Percentiles rank a stretch among this genome's conserved stretches.
Evolutionary conservation across 2,113 vertebrate species (phyloP).

Genomic region (Nesoenas mayeri): DNA sequence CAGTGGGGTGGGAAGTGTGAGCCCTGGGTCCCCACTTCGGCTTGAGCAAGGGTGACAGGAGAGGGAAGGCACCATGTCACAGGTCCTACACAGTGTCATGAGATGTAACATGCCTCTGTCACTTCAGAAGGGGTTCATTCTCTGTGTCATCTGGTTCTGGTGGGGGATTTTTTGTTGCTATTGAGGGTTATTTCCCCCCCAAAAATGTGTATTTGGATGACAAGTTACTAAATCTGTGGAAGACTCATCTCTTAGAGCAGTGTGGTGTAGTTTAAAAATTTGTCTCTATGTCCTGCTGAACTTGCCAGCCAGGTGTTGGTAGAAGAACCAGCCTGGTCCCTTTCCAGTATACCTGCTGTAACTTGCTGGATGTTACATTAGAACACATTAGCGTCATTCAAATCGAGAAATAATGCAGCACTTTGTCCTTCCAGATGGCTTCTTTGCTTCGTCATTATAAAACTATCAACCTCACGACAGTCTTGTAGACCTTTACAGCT

Average conservation of each 20-base stretch:
- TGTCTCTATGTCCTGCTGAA: neutral
- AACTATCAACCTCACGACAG: neutral
- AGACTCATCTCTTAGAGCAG: neutral
- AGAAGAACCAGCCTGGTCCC: neutral
- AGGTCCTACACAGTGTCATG: neutral
- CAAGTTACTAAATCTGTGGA: neutral
- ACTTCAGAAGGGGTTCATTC: neutral
- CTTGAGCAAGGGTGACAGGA: neutral
- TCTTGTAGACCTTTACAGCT: neutral
- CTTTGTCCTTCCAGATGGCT: neutral
- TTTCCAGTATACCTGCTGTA: neutral
- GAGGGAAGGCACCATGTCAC: neutral
- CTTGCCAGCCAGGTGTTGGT: neutral
- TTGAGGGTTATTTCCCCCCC: fast-evolving
- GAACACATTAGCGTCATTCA: neutral
- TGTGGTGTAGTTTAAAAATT: neutral
- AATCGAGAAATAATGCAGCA: neutral
- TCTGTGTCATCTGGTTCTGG: neutral
- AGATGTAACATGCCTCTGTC: fast-evolving
- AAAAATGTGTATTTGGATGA: neutral
- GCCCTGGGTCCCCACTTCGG: neutral
- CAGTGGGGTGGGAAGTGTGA: neutral
- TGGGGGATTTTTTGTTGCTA: neutral
- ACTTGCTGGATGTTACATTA: neutral
- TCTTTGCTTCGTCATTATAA: neutral